Evolutionary conservation across 2,888 invertebrate species (phyloP), one percentile per base, ranked within the genome.

Genomic region (Pseudanteris insignis): DNA sequence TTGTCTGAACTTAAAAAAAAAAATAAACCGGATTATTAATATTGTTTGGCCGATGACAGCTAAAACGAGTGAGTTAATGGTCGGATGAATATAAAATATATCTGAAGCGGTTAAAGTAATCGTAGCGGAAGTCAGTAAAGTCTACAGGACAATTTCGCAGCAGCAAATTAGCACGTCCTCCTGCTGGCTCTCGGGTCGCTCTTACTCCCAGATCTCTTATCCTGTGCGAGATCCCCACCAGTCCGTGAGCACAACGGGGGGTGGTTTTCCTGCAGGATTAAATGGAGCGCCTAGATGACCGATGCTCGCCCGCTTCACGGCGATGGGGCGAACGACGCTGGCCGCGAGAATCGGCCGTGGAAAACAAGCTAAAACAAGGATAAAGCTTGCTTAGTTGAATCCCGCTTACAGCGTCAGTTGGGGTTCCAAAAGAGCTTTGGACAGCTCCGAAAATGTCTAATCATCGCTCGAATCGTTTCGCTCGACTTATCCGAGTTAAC

Each of bases 231-330:
- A 76, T 76, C 74, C 72, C 76, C 68, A 68, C 70, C 72, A 69
- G 70, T 65, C 67, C 66, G 66, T 60, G 62, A 63, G 54, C 66
- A 60, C 72, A 30, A 67, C 71, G 69, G 74, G 71, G 75, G 74
- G 69, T 70, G 68, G 71, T 71, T 73, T 77, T 76, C 72, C 72
- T 71, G 55, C 65, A 70, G 78, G 78, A 78, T 78, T 78, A 78
- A 77, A 78, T 78, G 76, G 77, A 78, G 73, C 78, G 78, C 71
- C 74, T 74, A 72, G 77, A 78, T 78, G 78, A 78, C 78, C 78
- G 77, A 77, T 78, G 77, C 75, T 73, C 70, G 69, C 64, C 67
- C 60, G 60, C 54, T 61, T 34, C 46, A 57, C 54, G 62, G 40
- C 48, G 58, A 62, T 65, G 53, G 54, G 63, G n/a, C n/a, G 63